Evolutionary conservation across 1,140 invertebrate species (phyloP).

Genomic region (Glossosoma conforme): DNA sequence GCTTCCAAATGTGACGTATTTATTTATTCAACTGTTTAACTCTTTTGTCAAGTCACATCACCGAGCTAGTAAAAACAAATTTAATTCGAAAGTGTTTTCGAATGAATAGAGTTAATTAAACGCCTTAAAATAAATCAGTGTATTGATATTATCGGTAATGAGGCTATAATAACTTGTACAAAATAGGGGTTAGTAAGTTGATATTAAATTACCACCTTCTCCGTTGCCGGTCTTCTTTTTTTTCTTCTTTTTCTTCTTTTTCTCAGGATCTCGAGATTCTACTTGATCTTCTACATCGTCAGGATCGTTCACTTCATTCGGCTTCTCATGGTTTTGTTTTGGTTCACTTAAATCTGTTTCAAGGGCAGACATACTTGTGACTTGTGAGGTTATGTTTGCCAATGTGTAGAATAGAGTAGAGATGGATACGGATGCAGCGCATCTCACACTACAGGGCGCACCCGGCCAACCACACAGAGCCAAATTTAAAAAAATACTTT

Average conservation of each 20-base stretch:
- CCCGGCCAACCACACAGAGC: neutral
- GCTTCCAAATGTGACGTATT: too few species aligned
- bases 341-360: constrained; percentile 36
- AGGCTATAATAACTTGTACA: constrained; percentile 3
- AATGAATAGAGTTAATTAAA: too few species aligned
- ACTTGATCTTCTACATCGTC: constrained; percentile 44
- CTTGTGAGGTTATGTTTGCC: constrained; percentile 16
- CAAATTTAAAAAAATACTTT: neutral
- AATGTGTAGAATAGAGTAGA: too few species aligned
- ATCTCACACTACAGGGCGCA: too few species aligned
- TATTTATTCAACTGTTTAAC: too few species aligned
- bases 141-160: too few species aligned
- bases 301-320: constrained; percentile 38
- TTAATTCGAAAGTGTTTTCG: too few species aligned
- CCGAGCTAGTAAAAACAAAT: too few species aligned
- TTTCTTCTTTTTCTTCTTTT: constrained; percentile 70
- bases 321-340: constrained; percentile 37
- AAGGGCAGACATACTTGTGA: constrained; percentile 40
- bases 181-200: neutral
- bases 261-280: constrained; percentile 54
- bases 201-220: constrained; percentile 14
- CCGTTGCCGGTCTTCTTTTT: constrained; percentile 64
- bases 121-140: too few species aligned
- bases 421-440: constrained; percentile 23
- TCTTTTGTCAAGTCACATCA: too few species aligned